Conservation (phyloP, 2,888 invertebrate genomes). For the Phaonia tiefii region DNA sequence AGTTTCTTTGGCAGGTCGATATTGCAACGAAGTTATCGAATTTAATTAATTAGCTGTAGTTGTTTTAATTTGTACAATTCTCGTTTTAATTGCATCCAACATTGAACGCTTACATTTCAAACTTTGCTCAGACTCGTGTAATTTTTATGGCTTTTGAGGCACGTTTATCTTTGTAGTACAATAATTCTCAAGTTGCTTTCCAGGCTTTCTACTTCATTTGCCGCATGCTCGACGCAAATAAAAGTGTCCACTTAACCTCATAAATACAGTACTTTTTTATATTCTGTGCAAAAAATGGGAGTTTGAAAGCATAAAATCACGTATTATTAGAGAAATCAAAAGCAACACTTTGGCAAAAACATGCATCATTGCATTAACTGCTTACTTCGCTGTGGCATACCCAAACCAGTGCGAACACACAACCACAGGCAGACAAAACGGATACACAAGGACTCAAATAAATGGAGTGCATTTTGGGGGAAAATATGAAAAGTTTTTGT, state of each 20-base stretch:
- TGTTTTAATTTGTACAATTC: too few relatives aligned
- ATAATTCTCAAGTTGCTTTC: background rate
- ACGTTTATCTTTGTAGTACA: background rate
- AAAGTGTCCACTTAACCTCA: slow-evolving; percentile 1
- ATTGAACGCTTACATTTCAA: too few relatives aligned
- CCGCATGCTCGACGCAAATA: background rate
- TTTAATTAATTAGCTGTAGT: too few relatives aligned
- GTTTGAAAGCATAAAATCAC: background rate
- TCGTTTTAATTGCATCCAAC: too few relatives aligned
- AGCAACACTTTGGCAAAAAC: slow-evolving; percentile 13
- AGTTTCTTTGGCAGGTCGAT: too few relatives aligned
- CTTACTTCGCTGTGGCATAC: slow-evolving; percentile 7
- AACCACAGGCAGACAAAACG: background rate
- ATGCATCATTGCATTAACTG: slow-evolving; percentile 25
- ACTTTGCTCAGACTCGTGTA: too few relatives aligned
- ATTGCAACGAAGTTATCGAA: too few relatives aligned
- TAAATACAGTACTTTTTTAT: background rate
- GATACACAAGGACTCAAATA: slow-evolving; percentile 3
- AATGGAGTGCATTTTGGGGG: slow-evolving; percentile 4
- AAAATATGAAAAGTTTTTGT: slow-evolving; percentile 20
- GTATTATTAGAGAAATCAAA: slow-evolving; percentile 25
- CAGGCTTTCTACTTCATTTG: background rate
- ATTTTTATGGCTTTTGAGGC: background rate
- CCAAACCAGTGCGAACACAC: background rate
- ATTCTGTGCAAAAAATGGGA: background rate